Evolutionary conservation across 2,113 vertebrate species (phyloP).

Genomic region (Hippolais icterina): DNA sequence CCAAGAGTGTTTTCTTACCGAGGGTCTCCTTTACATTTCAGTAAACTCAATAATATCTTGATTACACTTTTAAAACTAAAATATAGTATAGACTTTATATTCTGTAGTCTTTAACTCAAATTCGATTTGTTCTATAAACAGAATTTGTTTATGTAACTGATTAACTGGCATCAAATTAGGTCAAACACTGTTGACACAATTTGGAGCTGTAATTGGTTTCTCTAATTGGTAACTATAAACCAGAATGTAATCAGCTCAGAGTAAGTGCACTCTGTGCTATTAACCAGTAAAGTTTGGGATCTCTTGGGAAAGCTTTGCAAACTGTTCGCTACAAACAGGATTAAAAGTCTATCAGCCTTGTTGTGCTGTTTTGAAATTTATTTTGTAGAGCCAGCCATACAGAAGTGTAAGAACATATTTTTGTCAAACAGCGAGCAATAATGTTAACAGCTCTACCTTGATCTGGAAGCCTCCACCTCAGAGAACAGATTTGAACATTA

Average conservation of each 20-base stretch:
- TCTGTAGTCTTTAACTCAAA: neutral
- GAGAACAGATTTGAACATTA: neutral
- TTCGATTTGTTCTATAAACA: conserved; percentile 21
- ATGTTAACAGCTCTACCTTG: neutral
- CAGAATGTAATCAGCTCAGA: neutral
- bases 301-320: conserved; percentile 19
- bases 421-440: neutral
- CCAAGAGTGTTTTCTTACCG: neutral
- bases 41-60: neutral
- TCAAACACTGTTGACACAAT: conserved; percentile 22
- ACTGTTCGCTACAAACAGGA: neutral
- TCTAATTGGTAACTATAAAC: conserved; percentile 47
- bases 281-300: neutral
- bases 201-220: conserved; percentile 53
- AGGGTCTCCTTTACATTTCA: neutral
- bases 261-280: neutral
- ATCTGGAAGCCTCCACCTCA: neutral
- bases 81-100: neutral
- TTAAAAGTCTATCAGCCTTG: conserved; percentile 10
- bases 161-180: conserved; percentile 36
- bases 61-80: neutral
- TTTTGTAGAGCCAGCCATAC: neutral
- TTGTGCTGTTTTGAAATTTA: neutral
- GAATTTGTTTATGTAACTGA: conserved; percentile 37
- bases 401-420: neutral